Evolutionary conservation across 2,797 vertebrate genomes (phyloP), one percentile per base, ranked within the genome.

Genomic region (Sebastes itinus): DNA sequence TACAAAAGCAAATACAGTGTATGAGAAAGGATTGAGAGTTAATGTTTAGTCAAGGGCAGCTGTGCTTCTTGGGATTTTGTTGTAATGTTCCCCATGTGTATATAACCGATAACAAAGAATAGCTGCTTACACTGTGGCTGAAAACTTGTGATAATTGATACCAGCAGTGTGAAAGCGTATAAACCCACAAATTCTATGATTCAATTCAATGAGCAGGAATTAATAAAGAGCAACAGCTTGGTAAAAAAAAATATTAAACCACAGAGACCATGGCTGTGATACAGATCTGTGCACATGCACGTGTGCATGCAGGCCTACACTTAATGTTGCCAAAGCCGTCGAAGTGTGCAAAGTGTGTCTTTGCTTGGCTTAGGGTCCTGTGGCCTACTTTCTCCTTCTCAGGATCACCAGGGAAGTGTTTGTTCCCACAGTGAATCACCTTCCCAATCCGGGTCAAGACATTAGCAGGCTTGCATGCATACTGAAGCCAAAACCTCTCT

Each of bases 371-470:
- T 56, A 2, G 28, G 65, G 68, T 82, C 55, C 49, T 49, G 46
- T 87, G 85, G 76, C 78, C 91, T 87, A 82, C 64, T 80, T 91
- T 54, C 58, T 20, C 16, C 42, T n/a, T 75, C 74, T 62, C 28
- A 22, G n/a, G 12, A 75, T 78, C 68, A 32, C 62, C 27, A 52
- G 63, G 56, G 60, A 81, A 84, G 63, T 60, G 69, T 88, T 78
- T 80, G 56, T 75, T 76, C 75, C 74, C 74, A 85, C 81, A 20
- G 58, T 68, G 63, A 85, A 72, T 82, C 82, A 84, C 72, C 71
- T 78, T 82, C 75, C 23, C 28, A 52, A 63, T 85, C 75, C 85
- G 79, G 80, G 84, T 88, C 85, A 86, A 77, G 71, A 88, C 68
- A n/a, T 86, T 73, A 69, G 72, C 63, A 77, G 4, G 60, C 58